These are phyloP conservation scores for Pandemis heparana DNA, from an alignment of 2,888 invertebrate genomes.

Conservation along the genomic window DNA sequence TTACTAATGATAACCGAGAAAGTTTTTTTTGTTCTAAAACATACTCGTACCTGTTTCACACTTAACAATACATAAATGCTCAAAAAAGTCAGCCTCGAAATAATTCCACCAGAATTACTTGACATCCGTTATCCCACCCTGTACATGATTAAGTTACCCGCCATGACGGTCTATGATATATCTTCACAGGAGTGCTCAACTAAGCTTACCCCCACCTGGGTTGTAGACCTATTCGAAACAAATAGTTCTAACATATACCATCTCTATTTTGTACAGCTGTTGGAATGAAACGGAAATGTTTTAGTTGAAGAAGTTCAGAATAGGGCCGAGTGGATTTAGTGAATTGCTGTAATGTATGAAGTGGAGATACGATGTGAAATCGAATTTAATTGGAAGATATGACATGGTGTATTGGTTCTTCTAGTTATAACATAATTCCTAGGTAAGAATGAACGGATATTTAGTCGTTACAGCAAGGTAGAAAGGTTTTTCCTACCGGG, in stretches of 20 bases:
- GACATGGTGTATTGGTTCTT: too few relatives aligned
- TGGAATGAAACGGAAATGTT: neutral
- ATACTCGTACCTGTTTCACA: too few relatives aligned
- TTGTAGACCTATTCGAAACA: constrained; percentile 10
- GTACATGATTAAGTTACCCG: constrained; percentile 44
- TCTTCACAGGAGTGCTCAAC: constrained; percentile 47
- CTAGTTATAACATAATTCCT: neutral
- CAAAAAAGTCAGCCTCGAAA: neutral
- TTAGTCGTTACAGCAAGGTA: constrained; percentile 31
- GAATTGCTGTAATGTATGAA: neutral
- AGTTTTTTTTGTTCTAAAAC: too few relatives aligned
- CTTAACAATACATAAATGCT: too few relatives aligned
- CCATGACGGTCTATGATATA: constrained; percentile 48
- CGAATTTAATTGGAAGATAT: neutral
- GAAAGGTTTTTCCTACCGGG: constrained; percentile 32
- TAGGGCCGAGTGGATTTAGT: neutral
- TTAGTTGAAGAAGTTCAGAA: constrained; percentile 2
- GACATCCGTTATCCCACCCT: constrained; percentile 23
- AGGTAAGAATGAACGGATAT: constrained; percentile 3
- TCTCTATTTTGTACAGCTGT: neutral
- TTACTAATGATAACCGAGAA: too few relatives aligned
- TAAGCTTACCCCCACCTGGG: constrained; percentile 43
- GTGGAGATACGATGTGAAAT: neutral
- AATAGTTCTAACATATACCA: neutral
- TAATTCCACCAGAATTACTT: constrained; percentile 10